Evolutionary conservation across 2,888 invertebrate species (phyloP).

Genomic region (Eucera pruinosa): DNA sequence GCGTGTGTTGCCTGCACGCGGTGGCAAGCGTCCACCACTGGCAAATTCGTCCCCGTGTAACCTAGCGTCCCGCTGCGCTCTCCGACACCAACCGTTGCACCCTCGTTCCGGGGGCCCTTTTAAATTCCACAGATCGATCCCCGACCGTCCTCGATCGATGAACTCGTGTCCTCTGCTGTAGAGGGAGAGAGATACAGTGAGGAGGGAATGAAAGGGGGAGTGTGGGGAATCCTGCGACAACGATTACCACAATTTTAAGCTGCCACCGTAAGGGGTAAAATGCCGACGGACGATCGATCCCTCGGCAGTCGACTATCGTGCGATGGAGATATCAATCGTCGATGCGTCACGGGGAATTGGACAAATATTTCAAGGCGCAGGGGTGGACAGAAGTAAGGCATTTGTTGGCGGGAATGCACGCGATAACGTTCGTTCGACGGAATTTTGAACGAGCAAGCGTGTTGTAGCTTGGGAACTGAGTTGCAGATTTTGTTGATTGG

Average conservation of each 20-base stretch:
- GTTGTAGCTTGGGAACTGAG: too few species aligned
- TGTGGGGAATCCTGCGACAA: conserved; percentile 17
- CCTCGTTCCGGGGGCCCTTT: conserved; percentile 30
- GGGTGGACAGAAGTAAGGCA: too few species aligned
- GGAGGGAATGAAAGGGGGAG: too few species aligned
- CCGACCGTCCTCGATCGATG: conserved; percentile 1
- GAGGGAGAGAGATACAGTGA: too few species aligned
- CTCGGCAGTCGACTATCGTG: neutral
- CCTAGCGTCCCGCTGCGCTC: conserved; percentile 22
- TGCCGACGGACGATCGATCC: conserved; percentile 15
- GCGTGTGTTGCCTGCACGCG: neutral
- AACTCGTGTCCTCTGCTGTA: too few species aligned
- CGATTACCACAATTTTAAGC: conserved; percentile 26
- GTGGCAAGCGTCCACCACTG: conserved; percentile 38
- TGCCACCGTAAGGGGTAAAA: neutral
- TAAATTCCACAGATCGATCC: conserved; percentile 49
- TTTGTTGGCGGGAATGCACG: too few species aligned
- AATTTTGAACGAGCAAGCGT: too few species aligned
- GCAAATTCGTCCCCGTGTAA: conserved; percentile 57
- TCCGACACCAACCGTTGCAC: conserved; percentile 17
- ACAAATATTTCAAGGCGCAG: too few species aligned
- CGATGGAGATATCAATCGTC: conserved; percentile 10
- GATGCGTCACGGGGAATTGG: conserved; percentile 7
- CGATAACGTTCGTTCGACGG: too few species aligned
- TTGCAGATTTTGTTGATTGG: too few species aligned